Conservation (phyloP, 2,888 invertebrate genomes). For the Brachyptera risi region DNA sequence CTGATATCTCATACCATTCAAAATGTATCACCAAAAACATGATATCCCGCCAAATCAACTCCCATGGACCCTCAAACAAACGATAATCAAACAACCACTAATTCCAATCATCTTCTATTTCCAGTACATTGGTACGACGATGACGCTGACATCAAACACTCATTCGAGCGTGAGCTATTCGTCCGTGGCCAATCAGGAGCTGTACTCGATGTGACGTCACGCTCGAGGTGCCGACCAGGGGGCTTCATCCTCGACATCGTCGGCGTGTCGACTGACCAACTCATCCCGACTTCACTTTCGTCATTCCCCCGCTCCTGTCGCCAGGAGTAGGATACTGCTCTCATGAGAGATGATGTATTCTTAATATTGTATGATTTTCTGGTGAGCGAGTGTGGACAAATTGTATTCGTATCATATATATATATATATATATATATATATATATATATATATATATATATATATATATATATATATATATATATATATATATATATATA, state of each 20-base stretch:
- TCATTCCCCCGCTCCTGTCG: neutral
- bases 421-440: too few relatives aligned
- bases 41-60: too few relatives aligned
- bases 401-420: too few relatives aligned
- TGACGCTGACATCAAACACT: slow-evolving; percentile 44
- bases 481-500: too few relatives aligned
- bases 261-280: neutral
- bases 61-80: too few relatives aligned
- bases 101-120: too few relatives aligned
- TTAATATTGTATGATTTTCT: neutral
- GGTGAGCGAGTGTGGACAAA: too few relatives aligned
- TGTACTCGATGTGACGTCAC: slow-evolving; percentile 65
- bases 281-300: neutral
- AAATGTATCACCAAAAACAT: too few relatives aligned
- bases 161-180: slow-evolving; percentile 52
- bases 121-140: slow-evolving; percentile 34
- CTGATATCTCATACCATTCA: too few relatives aligned
- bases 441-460: too few relatives aligned
- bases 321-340: neutral
- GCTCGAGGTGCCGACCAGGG: slow-evolving; percentile 47
- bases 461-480: too few relatives aligned
- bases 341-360: slow-evolving; percentile 3
- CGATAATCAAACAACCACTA: too few relatives aligned
- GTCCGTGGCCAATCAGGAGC: slow-evolving; percentile 61
- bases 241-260: slow-evolving; percentile 32